Percentiles rank a stretch among this genome's conserved stretches.
phyloP scores from a whole-genome alignment of 2,888 invertebrate genomes.

The Eudemis profundana region DNA sequence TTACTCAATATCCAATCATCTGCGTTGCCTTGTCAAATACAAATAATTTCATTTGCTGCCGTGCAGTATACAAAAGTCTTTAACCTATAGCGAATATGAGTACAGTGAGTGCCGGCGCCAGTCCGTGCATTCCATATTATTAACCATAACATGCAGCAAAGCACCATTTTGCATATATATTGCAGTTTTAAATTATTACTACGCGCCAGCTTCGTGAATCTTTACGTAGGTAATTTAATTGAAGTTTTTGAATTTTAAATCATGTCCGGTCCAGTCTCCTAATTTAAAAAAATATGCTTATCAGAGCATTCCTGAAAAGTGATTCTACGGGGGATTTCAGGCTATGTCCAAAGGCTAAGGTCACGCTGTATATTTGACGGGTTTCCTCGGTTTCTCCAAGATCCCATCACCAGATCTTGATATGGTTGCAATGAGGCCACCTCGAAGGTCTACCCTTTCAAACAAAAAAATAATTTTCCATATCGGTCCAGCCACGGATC shows the following conservation, averaged over 20 bases:
- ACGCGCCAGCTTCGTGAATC: slow-evolving; percentile 45
- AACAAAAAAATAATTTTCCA: no score
- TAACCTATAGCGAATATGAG: background rate
- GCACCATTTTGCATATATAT: slow-evolving; percentile 58
- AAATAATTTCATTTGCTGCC: background rate
- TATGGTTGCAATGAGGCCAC: no score
- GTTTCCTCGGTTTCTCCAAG: no score
- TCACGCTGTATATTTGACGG: no score
- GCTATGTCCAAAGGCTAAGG: no score
- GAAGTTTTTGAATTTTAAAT: slow-evolving; percentile 47
- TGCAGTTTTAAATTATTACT: slow-evolving; percentile 53
- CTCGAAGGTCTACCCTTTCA: no score
- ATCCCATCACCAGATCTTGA: no score
- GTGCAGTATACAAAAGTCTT: background rate
- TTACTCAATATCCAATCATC: no score
- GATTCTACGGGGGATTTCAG: no score
- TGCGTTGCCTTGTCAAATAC: background rate
- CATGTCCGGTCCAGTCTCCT: slow-evolving; percentile 43
- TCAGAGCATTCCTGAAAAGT: no score
- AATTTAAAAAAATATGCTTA: slow-evolving; percentile 46
- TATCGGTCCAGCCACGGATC: no score
- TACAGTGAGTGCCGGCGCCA: background rate
- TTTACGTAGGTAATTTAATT: slow-evolving; percentile 46
- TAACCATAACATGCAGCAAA: slow-evolving; percentile 57
- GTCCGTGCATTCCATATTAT: slow-evolving; percentile 34